Evolutionary conservation across 2,888 invertebrate genomes (phyloP), one percentile per base, ranked within the genome.

Genomic region (Perdita meconis): DNA sequence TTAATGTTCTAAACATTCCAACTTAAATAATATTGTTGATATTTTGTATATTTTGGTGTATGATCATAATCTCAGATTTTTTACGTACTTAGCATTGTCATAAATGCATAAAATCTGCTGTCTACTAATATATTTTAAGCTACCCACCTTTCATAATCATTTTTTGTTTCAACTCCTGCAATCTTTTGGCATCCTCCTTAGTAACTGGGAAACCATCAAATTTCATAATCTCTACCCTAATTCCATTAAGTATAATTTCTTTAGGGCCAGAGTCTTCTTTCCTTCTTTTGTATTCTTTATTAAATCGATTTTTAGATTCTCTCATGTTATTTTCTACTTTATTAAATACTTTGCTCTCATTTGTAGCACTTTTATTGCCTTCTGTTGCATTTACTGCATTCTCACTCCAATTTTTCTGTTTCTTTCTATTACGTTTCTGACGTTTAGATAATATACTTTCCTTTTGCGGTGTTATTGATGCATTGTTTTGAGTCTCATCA

Each of bases 131-230:
- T 42, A 10, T 30, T 40, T 55, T 38, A 42, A 47, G 24, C 0
- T 66, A 73, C 56, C 64, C 78, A 88, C 95, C 95, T 92, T 95
- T 95, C 71, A 94, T 94, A 0, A 95, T 93, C 94, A 96, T 94
- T 86, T 94, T 94, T 68, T 94, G 93, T 83, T 94, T 94, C n/a
- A 96, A 90, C 67, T 95, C 93, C 66, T 93, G 93, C 10, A 96
- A 89, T 74, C 95, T 93, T 34, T 94, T 94, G 0, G 95, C 95
- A 93, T 96, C 96, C 89, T 95, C 95, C 85, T 94, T 95, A 92
- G 94, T 95, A 0, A 96, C 93, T 22, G 96, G 95, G 88, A 96
- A 96, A 1, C 96, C 96, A 89, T 96, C 95, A 90, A 94, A 95
- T 81, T 94, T 94, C 0, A 94, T 93, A 34, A 96, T 90, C 86